These are phyloP conservation scores for Acrocera orbiculus DNA, from an alignment of 2,888 invertebrate species.

Conservation along the genomic window DNA sequence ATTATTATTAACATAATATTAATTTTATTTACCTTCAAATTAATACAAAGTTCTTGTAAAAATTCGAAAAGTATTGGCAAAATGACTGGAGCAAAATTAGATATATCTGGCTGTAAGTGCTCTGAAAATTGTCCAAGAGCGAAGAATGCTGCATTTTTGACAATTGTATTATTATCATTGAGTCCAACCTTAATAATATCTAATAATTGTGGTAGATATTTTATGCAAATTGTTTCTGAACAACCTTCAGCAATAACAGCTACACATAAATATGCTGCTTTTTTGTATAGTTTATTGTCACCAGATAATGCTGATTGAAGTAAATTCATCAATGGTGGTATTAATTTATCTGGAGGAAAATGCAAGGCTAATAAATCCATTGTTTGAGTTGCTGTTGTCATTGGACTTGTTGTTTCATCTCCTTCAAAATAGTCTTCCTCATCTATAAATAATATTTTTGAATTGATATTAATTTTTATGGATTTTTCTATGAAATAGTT, in stretches of 20 bases:
- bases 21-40: constrained; percentile 31
- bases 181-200: constrained; percentile 54
- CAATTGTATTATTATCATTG: constrained; percentile 40
- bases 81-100: constrained; percentile 49
- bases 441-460: constrained; percentile 16
- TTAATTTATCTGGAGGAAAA: constrained; percentile 57
- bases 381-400: constrained; percentile 53
- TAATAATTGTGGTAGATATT: constrained; percentile 50
- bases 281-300: constrained; percentile 42
- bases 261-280: constrained; percentile 53
- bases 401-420: constrained; percentile 44
- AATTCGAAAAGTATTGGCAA: constrained; percentile 56
- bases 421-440: constrained; percentile 47
- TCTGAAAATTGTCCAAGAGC: constrained; percentile 68
- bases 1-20: neutral
- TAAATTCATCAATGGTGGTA: constrained; percentile 46
- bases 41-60: constrained; percentile 39
- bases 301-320: constrained; percentile 48
- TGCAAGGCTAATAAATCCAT: constrained; percentile 55
- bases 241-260: constrained; percentile 66
- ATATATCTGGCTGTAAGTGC: constrained; percentile 61
- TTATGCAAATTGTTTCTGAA: constrained; percentile 51
- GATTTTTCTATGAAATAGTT: too few species aligned
- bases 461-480: neutral
- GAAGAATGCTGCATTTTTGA: constrained; percentile 59